phyloP scores from a whole-genome alignment of 2,888 invertebrate species.

The Agonopterix arenella region DNA sequence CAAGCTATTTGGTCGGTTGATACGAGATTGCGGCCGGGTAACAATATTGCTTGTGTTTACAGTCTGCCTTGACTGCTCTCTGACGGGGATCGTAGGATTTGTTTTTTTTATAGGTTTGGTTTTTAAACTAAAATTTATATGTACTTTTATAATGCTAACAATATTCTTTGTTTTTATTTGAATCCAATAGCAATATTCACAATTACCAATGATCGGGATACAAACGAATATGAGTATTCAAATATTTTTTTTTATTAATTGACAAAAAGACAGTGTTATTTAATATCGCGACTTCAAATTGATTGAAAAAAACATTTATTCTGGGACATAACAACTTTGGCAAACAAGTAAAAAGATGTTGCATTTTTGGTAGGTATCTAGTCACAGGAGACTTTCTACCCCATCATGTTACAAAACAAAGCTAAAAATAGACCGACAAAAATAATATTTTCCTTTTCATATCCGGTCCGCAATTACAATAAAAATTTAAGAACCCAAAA shows the following conservation, averaged over 20 bases:
- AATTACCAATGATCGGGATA: no score
- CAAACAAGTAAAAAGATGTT: no score
- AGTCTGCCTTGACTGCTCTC: constrained; percentile 30
- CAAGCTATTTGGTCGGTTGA: constrained; percentile 68
- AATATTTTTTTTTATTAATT: no score
- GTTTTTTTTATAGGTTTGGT: constrained; percentile 17
- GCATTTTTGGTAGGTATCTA: no score
- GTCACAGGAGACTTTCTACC: no score
- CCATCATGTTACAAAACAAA: not conserved
- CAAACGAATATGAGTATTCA: no score
- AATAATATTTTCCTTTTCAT: not conserved
- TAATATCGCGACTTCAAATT: no score
- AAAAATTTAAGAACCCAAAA: not conserved
- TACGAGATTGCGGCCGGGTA: constrained; percentile 66
- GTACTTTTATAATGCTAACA: no score
- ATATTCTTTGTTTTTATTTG: not conserved
- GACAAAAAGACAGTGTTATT: no score
- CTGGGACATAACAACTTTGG: no score
- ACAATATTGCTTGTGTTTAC: constrained; percentile 63
- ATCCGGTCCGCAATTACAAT: not conserved
- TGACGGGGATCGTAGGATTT: constrained; percentile 36
- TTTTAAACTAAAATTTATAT: no score
- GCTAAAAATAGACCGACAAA: not conserved
- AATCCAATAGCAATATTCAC: not conserved
- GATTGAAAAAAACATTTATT: no score